Evolutionary conservation across 2,113 vertebrate species (phyloP).

Genomic region (Agapornis roseicollis): DNA sequence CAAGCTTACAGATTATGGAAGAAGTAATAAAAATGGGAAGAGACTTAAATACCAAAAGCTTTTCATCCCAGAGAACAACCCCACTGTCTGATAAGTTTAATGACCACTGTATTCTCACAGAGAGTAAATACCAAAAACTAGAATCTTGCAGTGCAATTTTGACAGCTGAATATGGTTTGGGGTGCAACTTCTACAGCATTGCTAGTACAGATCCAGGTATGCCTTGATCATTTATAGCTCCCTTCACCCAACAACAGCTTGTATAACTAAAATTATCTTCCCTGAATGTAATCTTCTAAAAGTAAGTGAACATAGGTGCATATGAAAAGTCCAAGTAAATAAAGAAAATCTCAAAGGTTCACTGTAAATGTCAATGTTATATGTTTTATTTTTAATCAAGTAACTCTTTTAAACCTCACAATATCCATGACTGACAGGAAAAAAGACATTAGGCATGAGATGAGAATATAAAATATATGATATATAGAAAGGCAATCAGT

Average conservation of each 20-base stretch:
- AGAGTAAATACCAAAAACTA: not conserved
- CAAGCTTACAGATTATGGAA: not conserved
- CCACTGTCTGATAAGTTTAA: not conserved
- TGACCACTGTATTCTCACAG: not conserved
- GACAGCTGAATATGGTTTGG: not conserved
- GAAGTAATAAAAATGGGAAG: not conserved
- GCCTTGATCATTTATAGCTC: not conserved
- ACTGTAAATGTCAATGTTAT: constrained; percentile 77
- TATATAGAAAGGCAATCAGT: constrained; percentile 80
- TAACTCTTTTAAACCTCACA: constrained; percentile 79
- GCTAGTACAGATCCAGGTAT: not conserved
- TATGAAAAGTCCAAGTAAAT: not conserved
- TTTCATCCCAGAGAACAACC: not conserved
- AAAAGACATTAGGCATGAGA: constrained; percentile 76
- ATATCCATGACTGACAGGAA: constrained; percentile 79
- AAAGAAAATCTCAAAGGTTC: constrained; percentile 13
- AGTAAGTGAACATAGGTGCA: not conserved
- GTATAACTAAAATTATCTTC: not conserved
- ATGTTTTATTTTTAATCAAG: constrained; percentile 84
- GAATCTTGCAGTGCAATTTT: not conserved
- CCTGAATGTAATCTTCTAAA: not conserved
- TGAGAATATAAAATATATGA: constrained; percentile 74
- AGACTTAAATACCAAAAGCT: not conserved
- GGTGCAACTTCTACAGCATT: not conserved
- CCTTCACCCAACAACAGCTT: not conserved